A percentile compares a stretch with the other conserved stretches of the same genome.
Conservation (phyloP, 2,113 vertebrate species). For the Taxidea taxus region DNA sequence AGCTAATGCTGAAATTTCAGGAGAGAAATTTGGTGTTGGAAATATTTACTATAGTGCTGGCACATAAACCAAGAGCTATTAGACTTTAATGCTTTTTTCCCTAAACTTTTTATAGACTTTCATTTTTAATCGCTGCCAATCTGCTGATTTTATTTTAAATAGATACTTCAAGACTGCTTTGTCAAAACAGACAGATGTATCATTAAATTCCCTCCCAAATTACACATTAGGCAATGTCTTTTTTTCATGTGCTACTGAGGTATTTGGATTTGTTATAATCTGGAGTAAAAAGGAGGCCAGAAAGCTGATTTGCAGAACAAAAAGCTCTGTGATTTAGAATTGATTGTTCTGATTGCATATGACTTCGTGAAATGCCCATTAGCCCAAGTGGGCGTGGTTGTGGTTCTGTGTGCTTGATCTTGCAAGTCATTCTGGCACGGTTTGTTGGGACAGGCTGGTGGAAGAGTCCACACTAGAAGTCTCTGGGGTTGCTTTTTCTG, state of each 20-base stretch:
- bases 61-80: conserved; percentile 67
- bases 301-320: conserved; percentile 45
- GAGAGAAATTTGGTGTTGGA: conserved; percentile 55
- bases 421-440: background rate
- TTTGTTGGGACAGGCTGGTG: background rate
- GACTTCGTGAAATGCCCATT: background rate
- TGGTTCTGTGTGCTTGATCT: background rate
- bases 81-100: conserved; percentile 53
- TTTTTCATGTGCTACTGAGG: conserved; percentile 56
- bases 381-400: background rate
- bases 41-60: conserved; percentile 69
- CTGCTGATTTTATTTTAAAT: conserved; percentile 77
- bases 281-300: conserved; percentile 33
- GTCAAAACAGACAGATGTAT: conserved; percentile 78
- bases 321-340: conserved; percentile 44
- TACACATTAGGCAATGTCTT: conserved; percentile 65
- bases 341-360: background rate
- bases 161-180: conserved; percentile 71
- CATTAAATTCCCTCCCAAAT: conserved; percentile 73
- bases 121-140: conserved; percentile 76
- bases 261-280: conserved; percentile 70
- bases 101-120: conserved; percentile 77
- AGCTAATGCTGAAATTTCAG: conserved; percentile 36
- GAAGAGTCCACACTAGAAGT: background rate
- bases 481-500: background rate